Base-by-base conservation (phyloP, 1,140 invertebrate species). In the Drosophila gunungcola region DNA sequence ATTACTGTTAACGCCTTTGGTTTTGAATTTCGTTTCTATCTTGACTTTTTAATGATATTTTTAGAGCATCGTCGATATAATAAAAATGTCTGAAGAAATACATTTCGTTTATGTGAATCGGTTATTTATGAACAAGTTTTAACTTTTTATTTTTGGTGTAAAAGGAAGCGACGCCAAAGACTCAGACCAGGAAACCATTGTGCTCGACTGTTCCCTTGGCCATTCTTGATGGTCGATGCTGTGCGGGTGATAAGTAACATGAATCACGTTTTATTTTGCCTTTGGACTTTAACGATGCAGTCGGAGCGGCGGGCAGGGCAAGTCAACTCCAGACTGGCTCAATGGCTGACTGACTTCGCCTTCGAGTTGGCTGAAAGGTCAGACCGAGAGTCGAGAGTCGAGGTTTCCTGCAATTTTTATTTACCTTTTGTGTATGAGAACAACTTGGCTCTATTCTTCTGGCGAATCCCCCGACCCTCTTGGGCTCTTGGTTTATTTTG, bases 191-290 rank as follows among this genome's bases (percentile, higher is more conserved):
- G 83, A 82, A 80, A 70, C 76, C 68, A 83, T 89, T 85, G 83
- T 80, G 61, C 72, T 64, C 70, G 56, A 72, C 76, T 49, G 58
- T 34, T 51, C 49, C 39, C 60, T 55, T 39, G 45, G 49, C 70
- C 58, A 63, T 74, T 73, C 69, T 64, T 64, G 57, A 74, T 64
- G 58, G 72, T 65, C 51, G 84, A 88, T 88, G 84, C 68, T 88
- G 83, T 88, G 83, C 83, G 83, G 83, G 83, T 89, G 83, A 88
- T 88, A 88, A 88, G 83, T 89, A 89, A 88, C 84, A 88, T 89
- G 83, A 88, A 88, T 88, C 83, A 88, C 83, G 83, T 88, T 88
- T 88, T 89, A 84, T 89, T 88, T 89, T 89, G 83, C 83, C 83
- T 83, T 77, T 73, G 83, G 84, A 88, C 83, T 88, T 86, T 86